Percentiles rank a stretch among this genome's conserved stretches.
Conservation (phyloP, 2,888 invertebrate genomes). For the Eugnorisma glareosa region DNA sequence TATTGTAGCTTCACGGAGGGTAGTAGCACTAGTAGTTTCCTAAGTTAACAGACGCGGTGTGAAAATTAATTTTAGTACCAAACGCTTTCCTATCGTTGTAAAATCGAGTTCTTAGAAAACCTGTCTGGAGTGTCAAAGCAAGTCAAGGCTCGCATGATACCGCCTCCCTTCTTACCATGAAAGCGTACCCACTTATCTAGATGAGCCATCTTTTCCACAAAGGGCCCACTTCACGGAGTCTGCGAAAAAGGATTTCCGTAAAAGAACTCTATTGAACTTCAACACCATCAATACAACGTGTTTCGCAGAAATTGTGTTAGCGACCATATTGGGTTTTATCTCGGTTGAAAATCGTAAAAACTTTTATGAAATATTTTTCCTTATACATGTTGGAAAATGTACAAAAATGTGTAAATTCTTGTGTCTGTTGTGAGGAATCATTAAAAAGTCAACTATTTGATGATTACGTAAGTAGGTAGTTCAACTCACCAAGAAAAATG, state of each 20-base stretch:
- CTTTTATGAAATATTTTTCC: constrained; percentile 32
- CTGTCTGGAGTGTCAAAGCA: constrained; percentile 64
- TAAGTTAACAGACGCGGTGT: constrained; percentile 15
- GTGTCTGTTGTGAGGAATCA: not conserved
- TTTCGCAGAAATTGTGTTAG: constrained; percentile 61
- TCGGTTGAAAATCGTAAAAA: constrained; percentile 12
- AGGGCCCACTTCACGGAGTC: constrained; percentile 76
- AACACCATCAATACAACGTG: constrained; percentile 58
- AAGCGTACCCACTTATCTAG: constrained; percentile 88
- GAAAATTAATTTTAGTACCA: constrained; percentile 58
- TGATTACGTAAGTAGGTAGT: too few relatives aligned
- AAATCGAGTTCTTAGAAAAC: constrained; percentile 67
- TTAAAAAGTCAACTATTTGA: not conserved
- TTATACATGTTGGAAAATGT: not conserved
- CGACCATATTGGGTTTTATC: constrained; percentile 39
- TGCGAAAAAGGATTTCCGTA: constrained; percentile 76
- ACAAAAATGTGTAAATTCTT: not conserved
- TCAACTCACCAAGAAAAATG: not conserved
- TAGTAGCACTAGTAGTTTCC: not conserved
- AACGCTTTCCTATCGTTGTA: constrained; percentile 50
- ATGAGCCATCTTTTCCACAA: constrained; percentile 86
- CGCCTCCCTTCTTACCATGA: constrained; percentile 73
- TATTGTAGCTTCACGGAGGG: not conserved
- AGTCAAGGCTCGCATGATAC: constrained; percentile 67
- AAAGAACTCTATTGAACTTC: constrained; percentile 76